A percentile compares a stretch with the other conserved stretches of the same genome.
Evolutionary conservation across 2,888 invertebrate genomes (phyloP).

Genomic region (Cryptophagus acutangulus): DNA sequence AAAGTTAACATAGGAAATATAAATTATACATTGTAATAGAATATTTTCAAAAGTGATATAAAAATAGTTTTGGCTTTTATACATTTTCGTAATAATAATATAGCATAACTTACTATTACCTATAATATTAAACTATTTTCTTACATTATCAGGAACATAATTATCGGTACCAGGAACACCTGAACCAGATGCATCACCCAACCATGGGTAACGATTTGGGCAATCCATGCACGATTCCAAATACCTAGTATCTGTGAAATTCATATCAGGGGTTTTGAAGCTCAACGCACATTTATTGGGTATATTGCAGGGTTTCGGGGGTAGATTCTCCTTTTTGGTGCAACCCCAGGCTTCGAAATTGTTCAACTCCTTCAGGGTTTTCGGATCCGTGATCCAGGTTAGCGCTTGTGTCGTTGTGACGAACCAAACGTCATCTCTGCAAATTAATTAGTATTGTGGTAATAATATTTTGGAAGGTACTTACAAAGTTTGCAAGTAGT

Average conservation of each 20-base stretch:
- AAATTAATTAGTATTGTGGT: constrained; percentile 29
- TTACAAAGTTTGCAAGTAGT: constrained; percentile 71
- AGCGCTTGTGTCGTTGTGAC: constrained; percentile 84
- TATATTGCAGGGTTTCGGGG: constrained; percentile 71
- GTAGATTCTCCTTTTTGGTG: constrained; percentile 62
- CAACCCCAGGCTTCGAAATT: constrained; percentile 82
- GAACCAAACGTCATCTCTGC: constrained; percentile 80
- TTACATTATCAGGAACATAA: constrained; percentile 68
- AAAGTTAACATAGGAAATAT: too few species aligned
- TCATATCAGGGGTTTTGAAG: constrained; percentile 70
- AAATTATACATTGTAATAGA: too few species aligned
- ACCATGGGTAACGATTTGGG: constrained; percentile 82
- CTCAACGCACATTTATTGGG: constrained; percentile 79
- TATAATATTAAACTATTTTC: constrained; percentile 20
- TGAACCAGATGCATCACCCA: constrained; percentile 80
- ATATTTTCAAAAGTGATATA: too few species aligned
- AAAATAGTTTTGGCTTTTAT: too few species aligned
- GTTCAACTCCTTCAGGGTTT: constrained; percentile 60
- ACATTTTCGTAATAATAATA: too few species aligned
- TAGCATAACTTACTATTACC: too few species aligned
- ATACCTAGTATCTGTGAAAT: constrained; percentile 77
- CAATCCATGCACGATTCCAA: constrained; percentile 84
- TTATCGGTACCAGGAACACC: constrained; percentile 75
- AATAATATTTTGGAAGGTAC: constrained; percentile 35
- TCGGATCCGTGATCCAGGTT: constrained; percentile 86